A percentile compares a stretch with the other conserved stretches of the same genome.
These are phyloP conservation scores for Apomyelois bistriatella DNA, from an alignment of 2,888 invertebrate species.

Conservation along the genomic window DNA sequence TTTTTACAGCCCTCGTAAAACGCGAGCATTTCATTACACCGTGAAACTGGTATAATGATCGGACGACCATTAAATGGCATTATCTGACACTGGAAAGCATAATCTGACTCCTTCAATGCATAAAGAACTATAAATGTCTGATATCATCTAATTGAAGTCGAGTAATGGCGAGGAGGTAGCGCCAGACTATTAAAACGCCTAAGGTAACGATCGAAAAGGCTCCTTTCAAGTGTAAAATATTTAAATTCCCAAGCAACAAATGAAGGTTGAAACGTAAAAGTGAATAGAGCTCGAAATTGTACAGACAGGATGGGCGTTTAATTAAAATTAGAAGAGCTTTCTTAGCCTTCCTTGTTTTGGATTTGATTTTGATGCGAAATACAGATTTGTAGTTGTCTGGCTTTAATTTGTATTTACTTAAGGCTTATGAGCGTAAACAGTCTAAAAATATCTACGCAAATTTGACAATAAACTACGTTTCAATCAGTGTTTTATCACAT, in stretches of 20 bases:
- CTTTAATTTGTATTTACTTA: background rate
- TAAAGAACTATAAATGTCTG: slow-evolving; percentile 78
- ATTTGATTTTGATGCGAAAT: slow-evolving; percentile 4
- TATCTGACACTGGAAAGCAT: slow-evolving; percentile 64
- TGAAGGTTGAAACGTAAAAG: slow-evolving; percentile 41
- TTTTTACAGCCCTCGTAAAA: slow-evolving; percentile 56
- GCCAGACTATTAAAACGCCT: slow-evolving; percentile 61
- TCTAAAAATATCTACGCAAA: background rate
- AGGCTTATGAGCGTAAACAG: background rate
- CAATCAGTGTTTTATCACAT: too few species aligned
- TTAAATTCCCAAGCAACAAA: slow-evolving; percentile 63
- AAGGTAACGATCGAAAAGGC: slow-evolving; percentile 60
- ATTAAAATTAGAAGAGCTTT: slow-evolving; percentile 47
- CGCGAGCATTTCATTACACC: slow-evolving; percentile 64
- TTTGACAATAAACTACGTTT: too few species aligned
- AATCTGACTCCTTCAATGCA: slow-evolving; percentile 71
- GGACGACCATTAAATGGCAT: slow-evolving; percentile 67
- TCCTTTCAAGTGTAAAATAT: slow-evolving; percentile 66
- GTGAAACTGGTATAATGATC: slow-evolving; percentile 67
- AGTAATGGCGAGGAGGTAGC: slow-evolving; percentile 50
- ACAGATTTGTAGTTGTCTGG: background rate
- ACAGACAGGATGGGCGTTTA: slow-evolving; percentile 42
- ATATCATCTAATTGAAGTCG: slow-evolving; percentile 77
- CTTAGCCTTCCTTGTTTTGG: slow-evolving; percentile 20
- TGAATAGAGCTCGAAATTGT: slow-evolving; percentile 30